Evolutionary conservation across 2,888 invertebrate species (phyloP).

Genomic region (Calameuta filiformis): DNA sequence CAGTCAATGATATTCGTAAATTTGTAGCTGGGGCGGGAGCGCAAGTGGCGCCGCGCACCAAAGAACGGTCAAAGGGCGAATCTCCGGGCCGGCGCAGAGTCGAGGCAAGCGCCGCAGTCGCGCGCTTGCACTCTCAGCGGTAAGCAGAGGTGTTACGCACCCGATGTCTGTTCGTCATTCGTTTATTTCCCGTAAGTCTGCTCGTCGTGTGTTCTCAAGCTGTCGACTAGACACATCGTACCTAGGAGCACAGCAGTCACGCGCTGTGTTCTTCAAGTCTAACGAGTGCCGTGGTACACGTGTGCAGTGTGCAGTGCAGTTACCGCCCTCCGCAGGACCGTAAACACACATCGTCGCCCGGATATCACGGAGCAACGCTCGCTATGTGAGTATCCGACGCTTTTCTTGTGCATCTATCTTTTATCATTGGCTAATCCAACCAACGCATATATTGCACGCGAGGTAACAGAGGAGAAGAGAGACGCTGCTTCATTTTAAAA

Average conservation of each 20-base stretch:
- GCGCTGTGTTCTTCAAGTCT: not conserved
- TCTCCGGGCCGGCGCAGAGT: slow-evolving; percentile 49
- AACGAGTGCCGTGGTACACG: slow-evolving; percentile 6
- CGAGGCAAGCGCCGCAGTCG: slow-evolving; percentile 55
- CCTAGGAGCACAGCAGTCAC: not conserved
- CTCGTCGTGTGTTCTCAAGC: slow-evolving; percentile 6
- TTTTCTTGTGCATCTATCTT: not conserved
- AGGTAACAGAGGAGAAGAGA: not conserved
- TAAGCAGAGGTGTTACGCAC: slow-evolving; percentile 44
- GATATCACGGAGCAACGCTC: slow-evolving; percentile 42
- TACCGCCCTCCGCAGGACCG: slow-evolving; percentile 16
- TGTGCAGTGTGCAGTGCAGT: slow-evolving; percentile 17
- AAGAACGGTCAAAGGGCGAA: slow-evolving; percentile 38
- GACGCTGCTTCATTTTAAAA: not conserved
- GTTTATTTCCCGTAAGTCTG: slow-evolving; percentile 29
- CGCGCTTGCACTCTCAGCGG: slow-evolving; percentile 61
- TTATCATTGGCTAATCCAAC: not conserved
- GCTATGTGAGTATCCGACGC: slow-evolving; percentile 48
- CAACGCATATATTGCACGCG: not conserved
- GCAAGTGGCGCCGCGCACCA: slow-evolving; percentile 43
- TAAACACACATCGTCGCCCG: slow-evolving; percentile 20
- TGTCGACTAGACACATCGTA: slow-evolving; percentile 2
- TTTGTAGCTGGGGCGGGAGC: slow-evolving; percentile 29
- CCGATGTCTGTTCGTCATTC: slow-evolving; percentile 23
- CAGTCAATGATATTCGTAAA: not conserved